A percentile compares a stretch with the other conserved stretches of the same genome.
phyloP scores from a whole-genome alignment of 2,888 invertebrate genomes.

The Heliconius sara region DNA sequence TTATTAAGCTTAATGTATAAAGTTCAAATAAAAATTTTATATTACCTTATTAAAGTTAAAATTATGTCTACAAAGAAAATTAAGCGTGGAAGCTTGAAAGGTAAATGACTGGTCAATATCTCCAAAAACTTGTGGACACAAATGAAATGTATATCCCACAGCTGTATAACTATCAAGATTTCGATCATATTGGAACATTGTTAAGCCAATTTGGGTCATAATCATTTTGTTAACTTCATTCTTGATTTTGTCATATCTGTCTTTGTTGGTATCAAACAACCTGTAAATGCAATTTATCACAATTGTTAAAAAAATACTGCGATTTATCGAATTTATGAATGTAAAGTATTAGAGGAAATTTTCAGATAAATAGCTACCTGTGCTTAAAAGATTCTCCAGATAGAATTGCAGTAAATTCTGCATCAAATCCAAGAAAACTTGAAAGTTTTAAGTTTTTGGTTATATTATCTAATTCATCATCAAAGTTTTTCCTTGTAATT shows the following conservation, averaged over 20 bases:
- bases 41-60: slow-evolving; percentile 91
- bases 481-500: slow-evolving; percentile 86
- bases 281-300: slow-evolving; percentile 56
- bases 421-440: slow-evolving; percentile 87
- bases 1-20: too few species aligned
- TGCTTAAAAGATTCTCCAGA: slow-evolving; percentile 74
- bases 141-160: slow-evolving; percentile 87
- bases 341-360: background rate
- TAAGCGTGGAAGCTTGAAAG: slow-evolving; percentile 86
- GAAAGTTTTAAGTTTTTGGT: slow-evolving; percentile 82
- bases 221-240: slow-evolving; percentile 77
- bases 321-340: background rate
- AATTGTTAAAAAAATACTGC: background rate
- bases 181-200: slow-evolving; percentile 85
- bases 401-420: slow-evolving; percentile 87
- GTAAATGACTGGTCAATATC: slow-evolving; percentile 84
- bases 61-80: slow-evolving; percentile 85
- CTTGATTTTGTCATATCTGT: slow-evolving; percentile 70
- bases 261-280: slow-evolving; percentile 72
- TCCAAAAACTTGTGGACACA: slow-evolving; percentile 86
- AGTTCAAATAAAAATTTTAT: background rate
- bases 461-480: slow-evolving; percentile 81
- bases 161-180: slow-evolving; percentile 85
- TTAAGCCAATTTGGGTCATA: slow-evolving; percentile 88
- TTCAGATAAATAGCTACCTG: slow-evolving; percentile 68